A percentile compares a stretch with the other conserved stretches of the same genome.
Conservation (phyloP, 2,113 vertebrate species). For the Zapus hudsonius region DNA sequence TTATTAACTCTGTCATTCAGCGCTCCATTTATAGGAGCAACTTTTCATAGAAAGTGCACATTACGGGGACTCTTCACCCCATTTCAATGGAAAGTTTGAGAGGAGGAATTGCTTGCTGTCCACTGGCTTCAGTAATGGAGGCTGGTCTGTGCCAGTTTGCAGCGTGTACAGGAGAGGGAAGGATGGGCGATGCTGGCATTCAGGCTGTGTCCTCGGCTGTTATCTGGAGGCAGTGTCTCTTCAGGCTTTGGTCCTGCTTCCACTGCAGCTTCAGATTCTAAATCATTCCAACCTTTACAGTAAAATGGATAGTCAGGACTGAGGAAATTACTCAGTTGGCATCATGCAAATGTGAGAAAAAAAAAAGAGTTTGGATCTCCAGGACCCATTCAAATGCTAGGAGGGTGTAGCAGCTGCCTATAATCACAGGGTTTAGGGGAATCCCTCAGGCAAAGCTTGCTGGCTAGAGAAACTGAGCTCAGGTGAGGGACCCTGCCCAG, state of each 20-base stretch:
- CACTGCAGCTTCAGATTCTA: neutral
- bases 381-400: too few species aligned
- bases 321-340: too few species aligned
- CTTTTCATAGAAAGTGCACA: slow-evolving; percentile 54
- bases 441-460: too few species aligned
- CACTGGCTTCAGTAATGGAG: neutral
- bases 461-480: too few species aligned
- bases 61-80: slow-evolving; percentile 58
- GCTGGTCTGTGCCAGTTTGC: neutral
- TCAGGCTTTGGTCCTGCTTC: neutral
- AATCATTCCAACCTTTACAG: neutral
- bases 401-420: too few species aligned
- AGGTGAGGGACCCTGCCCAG: too few species aligned
- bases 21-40: slow-evolving; percentile 46
- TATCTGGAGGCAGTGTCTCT: neutral
- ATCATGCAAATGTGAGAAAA: too few species aligned
- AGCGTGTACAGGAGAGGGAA: neutral
- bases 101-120: slow-evolving; percentile 6
- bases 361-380: too few species aligned
- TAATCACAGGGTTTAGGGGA: too few species aligned
- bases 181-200: neutral
- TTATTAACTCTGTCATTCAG: slow-evolving; percentile 56
- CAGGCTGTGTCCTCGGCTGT: neutral
- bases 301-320: neutral
- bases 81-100: slow-evolving; percentile 41